Evolutionary conservation across 2,113 vertebrate genomes (phyloP).

Genomic region (Chaetura pelagica): DNA sequence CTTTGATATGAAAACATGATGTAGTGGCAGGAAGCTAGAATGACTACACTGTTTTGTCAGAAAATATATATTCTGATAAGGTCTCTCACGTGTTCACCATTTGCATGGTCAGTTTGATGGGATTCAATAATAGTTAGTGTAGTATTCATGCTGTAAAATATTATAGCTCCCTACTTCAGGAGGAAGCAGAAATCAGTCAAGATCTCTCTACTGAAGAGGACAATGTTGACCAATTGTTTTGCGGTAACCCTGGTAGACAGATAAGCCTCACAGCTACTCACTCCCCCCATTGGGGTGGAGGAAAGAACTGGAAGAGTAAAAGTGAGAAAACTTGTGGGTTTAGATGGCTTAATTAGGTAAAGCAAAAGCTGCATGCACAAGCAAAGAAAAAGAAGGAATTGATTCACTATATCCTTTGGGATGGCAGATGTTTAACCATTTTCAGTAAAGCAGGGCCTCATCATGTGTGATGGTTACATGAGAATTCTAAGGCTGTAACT

Average conservation of each 20-base stretch:
- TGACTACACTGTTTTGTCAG: background rate
- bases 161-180: background rate
- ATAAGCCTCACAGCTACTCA: background rate
- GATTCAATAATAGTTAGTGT: background rate
- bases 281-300: background rate
- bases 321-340: too few species aligned
- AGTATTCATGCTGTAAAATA: background rate
- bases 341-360: too few species aligned
- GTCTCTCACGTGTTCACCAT: background rate
- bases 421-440: too few species aligned
- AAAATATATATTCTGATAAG: background rate
- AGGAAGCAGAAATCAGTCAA: background rate
- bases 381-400: too few species aligned
- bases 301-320: background rate
- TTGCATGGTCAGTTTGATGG: background rate
- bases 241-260: background rate
- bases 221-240: background rate
- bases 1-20: background rate
- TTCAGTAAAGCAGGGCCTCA: background rate
- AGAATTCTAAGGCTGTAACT: background rate
- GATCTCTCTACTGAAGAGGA: background rate
- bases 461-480: background rate
- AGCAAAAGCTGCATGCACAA: too few species aligned
- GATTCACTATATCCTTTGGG: too few species aligned
- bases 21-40: background rate